Evolutionary conservation across 2,797 vertebrate species (phyloP), one percentile per base, ranked within the genome.

Genomic region (Chloroceryle amazona): DNA sequence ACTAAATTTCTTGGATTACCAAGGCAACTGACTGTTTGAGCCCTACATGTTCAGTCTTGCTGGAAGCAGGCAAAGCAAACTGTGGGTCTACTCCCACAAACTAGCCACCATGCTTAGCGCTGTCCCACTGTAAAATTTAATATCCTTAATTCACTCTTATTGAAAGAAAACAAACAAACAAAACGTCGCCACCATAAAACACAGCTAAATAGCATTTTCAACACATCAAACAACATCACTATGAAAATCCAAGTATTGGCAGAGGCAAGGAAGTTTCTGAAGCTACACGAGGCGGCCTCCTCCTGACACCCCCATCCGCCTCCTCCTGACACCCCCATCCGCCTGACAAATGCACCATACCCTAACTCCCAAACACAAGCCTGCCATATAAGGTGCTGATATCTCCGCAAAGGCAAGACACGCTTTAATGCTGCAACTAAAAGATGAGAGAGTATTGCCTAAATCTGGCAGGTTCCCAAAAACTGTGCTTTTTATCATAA

Each of bases 381-480:
- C 87, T 91, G 76, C 96, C 95, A 89, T 93, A 96, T 94, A 96
- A 93, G 94, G 93, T 88, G 86, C 78, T 92, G 90, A 10, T 75
- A 87, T 47, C 90, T 55, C 88, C 94, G 89, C 95, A 82, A 85
- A 95, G 76, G 86, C 93, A 95, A 92, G 95, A 58, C 31, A 35
- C 51, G 94, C 84, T 92, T 93, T 92, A 94, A 84, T 57, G 89
- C 82, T 80, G 74, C 88, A 55, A 78, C 81, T 73, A 37, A 93
- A 81, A 65, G 80, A 96, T 80, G 81, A 85, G 73, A 67, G 66
- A 96, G 71, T 84, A 41, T 13, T 93, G 81, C 67, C 80, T 88
- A 89, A 83, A 92, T 87, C 94, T 78, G 88, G 84, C 85, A 94
- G 71, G 92, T 74, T 96, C 54, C 93, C 89, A 58, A 83, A 91